Evolutionary conservation across 2,888 invertebrate species (phyloP).

Genomic region (Gordius sp.): DNA sequence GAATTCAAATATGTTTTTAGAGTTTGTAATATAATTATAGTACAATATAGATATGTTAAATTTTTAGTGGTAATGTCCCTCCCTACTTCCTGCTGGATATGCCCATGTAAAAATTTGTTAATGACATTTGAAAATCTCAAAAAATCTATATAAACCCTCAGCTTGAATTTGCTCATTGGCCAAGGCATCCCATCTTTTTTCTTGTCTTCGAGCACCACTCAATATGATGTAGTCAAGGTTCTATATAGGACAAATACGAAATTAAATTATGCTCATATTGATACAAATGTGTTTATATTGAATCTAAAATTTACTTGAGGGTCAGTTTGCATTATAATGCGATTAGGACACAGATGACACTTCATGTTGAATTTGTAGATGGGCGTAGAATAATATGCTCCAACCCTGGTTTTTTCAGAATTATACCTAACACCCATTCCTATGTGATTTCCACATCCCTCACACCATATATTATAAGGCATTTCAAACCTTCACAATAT

Average conservation of each 20-base stretch:
- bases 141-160: constrained; percentile 28
- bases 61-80: too few species aligned
- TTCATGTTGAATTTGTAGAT: constrained; percentile 96
- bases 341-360: constrained; percentile 84
- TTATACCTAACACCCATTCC: constrained; percentile 96
- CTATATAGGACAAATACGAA: constrained; percentile 32
- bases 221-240: constrained; percentile 86
- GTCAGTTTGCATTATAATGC: constrained; percentile 91
- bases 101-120: too few species aligned
- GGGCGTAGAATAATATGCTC: constrained; percentile 92
- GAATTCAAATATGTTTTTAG: too few species aligned
- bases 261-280: background rate
- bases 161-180: constrained; percentile 53
- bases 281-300: background rate
- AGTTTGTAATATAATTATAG: too few species aligned
- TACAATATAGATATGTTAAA: too few species aligned
- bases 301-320: constrained; percentile 42
- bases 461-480: constrained; percentile 99
- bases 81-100: too few species aligned
- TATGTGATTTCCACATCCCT: constrained; percentile 84
- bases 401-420: constrained; percentile 40
- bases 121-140: too few species aligned
- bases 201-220: constrained; percentile 75
- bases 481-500: constrained; percentile 52
- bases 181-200: constrained; percentile 86